Conservation (phyloP, 2,113 vertebrate species). For the Laticauda laticaudata region DNA sequence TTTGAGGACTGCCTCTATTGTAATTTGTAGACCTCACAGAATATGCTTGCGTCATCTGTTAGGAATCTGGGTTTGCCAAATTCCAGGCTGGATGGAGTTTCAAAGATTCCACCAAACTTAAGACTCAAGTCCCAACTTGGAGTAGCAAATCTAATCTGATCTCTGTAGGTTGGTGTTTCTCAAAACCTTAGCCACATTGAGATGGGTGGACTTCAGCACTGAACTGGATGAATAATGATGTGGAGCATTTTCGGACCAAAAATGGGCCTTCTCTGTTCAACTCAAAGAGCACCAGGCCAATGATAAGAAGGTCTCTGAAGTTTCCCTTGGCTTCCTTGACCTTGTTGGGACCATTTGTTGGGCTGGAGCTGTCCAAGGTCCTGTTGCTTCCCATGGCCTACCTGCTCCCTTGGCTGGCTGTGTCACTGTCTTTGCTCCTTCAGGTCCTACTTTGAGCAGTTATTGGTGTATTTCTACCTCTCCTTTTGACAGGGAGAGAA, state of each 20-base stretch:
- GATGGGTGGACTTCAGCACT: no score
- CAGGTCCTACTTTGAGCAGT: not conserved
- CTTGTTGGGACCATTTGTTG: not conserved
- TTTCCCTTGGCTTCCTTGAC: not conserved
- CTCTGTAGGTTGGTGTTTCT: not conserved
- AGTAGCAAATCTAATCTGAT: not conserved
- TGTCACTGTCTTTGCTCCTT: no score
- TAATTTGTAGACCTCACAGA: not conserved
- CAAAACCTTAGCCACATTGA: no score
- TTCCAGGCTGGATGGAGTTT: not conserved
- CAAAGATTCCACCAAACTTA: not conserved
- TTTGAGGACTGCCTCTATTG: no score
- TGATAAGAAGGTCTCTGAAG: not conserved
- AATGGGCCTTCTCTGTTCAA: not conserved
- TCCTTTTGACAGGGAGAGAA: not conserved
- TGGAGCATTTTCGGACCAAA: not conserved
- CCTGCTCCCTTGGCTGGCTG: not conserved
- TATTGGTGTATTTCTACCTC: not conserved
- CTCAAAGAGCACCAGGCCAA: not conserved
- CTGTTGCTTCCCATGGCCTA: not conserved
- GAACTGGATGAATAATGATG: not conserved
- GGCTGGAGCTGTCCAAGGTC: not conserved
- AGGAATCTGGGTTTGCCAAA: not conserved
- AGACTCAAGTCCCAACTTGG: not conserved
- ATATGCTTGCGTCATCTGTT: not conserved